A percentile compares a stretch with the other conserved stretches of the same genome.
Evolutionary conservation across 1,140 invertebrate species (phyloP).

Genomic region (Oppia nitens): DNA sequence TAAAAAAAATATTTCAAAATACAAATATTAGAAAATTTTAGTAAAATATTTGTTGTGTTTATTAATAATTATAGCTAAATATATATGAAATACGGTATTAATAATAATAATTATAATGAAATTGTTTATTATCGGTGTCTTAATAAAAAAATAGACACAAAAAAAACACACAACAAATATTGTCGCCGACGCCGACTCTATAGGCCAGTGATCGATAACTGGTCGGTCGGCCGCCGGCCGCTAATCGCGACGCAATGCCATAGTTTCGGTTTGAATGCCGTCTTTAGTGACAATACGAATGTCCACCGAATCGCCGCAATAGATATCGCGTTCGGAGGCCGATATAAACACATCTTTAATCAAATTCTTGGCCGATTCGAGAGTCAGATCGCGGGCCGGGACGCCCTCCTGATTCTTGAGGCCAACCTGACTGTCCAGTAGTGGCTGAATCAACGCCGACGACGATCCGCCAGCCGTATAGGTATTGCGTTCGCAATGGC

Average conservation of each 20-base stretch:
- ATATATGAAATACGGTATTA: too few relatives aligned
- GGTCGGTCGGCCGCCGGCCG: too few relatives aligned
- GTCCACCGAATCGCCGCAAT: slow-evolving; percentile 77
- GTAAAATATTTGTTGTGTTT: too few relatives aligned
- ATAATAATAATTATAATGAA: too few relatives aligned
- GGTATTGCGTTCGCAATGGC: slow-evolving; percentile 61
- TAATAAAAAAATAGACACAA: too few relatives aligned
- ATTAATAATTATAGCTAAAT: too few relatives aligned
- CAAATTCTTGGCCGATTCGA: slow-evolving; percentile 60
- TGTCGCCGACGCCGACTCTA: too few relatives aligned
- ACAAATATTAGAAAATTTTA: too few relatives aligned
- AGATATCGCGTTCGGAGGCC: slow-evolving; percentile 89
- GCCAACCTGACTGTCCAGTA: slow-evolving; percentile 78
- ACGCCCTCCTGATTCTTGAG: slow-evolving; percentile 60
- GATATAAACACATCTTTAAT: slow-evolving; percentile 92
- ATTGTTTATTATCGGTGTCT: too few relatives aligned
- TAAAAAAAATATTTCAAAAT: too few relatives aligned
- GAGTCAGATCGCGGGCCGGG: slow-evolving; percentile 35
- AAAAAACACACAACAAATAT: too few relatives aligned
- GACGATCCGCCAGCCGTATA: slow-evolving; percentile 71
- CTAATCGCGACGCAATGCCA: slow-evolving; percentile 26
- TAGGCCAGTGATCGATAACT: too few relatives aligned
- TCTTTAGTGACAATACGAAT: slow-evolving; percentile 80
- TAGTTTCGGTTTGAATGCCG: slow-evolving; percentile 40
- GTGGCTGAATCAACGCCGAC: slow-evolving; percentile 56